A percentile compares a stretch with the other conserved stretches of the same genome.
phyloP scores from a whole-genome alignment of 1,140 invertebrate genomes.

The Carposina sasakii region DNA sequence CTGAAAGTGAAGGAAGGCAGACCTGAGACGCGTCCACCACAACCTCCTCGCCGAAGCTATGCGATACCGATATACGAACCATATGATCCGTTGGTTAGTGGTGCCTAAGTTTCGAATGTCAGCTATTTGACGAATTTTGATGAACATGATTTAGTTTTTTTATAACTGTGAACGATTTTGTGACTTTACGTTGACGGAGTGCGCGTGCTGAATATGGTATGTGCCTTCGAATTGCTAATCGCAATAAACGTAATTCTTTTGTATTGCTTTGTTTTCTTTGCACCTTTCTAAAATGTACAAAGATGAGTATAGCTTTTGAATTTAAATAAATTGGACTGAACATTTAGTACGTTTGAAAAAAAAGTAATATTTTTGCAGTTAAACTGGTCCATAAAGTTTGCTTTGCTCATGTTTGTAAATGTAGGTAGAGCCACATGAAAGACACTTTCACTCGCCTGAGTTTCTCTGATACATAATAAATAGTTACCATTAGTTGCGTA shows the following conservation, averaged over 20 bases:
- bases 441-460: constrained; percentile 58
- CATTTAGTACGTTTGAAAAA: too few relatives aligned
- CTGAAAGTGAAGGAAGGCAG: constrained; percentile 78
- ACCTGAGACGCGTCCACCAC: constrained; percentile 14
- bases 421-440: too few relatives aligned
- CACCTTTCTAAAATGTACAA: neutral
- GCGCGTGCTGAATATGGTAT: constrained; percentile 58
- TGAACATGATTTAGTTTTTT: constrained; percentile 36
- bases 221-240: constrained; percentile 67
- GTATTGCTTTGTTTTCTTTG: constrained; percentile 26
- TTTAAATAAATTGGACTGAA: too few relatives aligned
- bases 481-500: constrained; percentile 32
- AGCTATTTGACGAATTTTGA: constrained; percentile 40
- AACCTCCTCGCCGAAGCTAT: constrained; percentile 24
- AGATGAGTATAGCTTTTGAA: too few relatives aligned
- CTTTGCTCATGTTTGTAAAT: too few relatives aligned
- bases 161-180: constrained; percentile 40
- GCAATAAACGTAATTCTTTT: constrained; percentile 72
- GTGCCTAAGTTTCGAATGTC: constrained; percentile 54
- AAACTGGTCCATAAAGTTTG: too few relatives aligned
- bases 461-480: constrained; percentile 57
- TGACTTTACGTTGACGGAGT: constrained; percentile 66
- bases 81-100: constrained; percentile 58
- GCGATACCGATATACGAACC: constrained; percentile 49
- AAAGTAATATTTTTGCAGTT: too few relatives aligned